Evolutionary conservation across 2,113 vertebrate species (phyloP).

Genomic region (Phalacrocorax carbo): DNA sequence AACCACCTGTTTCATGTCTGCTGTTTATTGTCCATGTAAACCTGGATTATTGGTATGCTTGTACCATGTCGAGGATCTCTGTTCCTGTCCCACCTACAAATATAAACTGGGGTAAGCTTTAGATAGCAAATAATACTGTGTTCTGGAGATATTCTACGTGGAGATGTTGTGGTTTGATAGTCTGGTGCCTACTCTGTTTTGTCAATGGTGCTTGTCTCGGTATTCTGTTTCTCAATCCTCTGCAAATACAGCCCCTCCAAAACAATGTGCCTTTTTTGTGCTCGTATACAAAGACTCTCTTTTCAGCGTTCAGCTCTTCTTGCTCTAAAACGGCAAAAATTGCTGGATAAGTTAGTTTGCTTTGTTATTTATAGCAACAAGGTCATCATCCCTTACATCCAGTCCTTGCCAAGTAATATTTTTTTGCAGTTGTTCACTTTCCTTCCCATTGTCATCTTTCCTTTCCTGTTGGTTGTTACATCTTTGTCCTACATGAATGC

Average conservation of each 20-base stretch:
- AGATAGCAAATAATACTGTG: not conserved
- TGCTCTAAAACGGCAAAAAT: not conserved
- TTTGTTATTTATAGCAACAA: not conserved
- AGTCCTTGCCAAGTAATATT: not conserved
- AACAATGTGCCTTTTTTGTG: not conserved
- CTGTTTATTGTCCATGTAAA: slow-evolving; percentile 86
- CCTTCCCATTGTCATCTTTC: not conserved
- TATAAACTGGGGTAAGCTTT: slow-evolving; percentile 88
- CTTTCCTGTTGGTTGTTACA: not conserved
- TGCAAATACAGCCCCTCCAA: not conserved
- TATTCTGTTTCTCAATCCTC: not conserved
- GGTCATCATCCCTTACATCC: not conserved
- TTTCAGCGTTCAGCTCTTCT: not conserved
- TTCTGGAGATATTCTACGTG: not conserved
- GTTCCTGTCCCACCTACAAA: slow-evolving; percentile 83
- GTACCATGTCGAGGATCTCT: slow-evolving; percentile 85
- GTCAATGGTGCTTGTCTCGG: not conserved
- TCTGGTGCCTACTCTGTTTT: not conserved
- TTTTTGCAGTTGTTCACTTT: not conserved
- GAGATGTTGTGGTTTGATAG: not conserved
- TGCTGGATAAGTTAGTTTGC: not conserved
- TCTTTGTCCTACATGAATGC: not conserved
- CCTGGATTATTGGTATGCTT: slow-evolving; percentile 88
- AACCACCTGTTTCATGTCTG: slow-evolving; percentile 97
- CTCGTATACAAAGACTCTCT: not conserved